Conservation (phyloP, 2,888 invertebrate genomes). For the Augiades crinisus region DNA sequence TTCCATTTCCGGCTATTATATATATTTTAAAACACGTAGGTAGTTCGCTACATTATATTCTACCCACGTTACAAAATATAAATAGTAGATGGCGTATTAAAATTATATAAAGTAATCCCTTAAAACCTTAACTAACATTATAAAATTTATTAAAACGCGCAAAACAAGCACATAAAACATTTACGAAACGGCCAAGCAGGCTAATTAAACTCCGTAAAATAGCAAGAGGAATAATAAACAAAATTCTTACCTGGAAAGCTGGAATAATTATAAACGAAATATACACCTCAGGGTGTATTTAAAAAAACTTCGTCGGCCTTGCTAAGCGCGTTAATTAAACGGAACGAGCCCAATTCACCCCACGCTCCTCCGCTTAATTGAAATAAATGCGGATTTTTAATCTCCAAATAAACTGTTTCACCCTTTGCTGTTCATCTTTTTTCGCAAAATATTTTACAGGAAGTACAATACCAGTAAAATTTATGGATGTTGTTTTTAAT, state of each 20-base stretch:
- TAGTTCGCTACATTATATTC: no score
- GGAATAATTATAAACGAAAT: conserved; percentile 51
- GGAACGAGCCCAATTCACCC: conserved; percentile 61
- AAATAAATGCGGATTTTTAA: conserved; percentile 64
- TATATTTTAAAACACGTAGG: no score
- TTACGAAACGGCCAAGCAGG: conserved; percentile 4
- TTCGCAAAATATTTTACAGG: not conserved
- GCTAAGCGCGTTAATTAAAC: conserved; percentile 59
- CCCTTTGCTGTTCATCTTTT: conserved; percentile 18
- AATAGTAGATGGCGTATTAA: no score
- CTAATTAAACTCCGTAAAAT: conserved; percentile 20
- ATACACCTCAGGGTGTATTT: conserved; percentile 40
- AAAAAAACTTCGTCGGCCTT: conserved; percentile 44
- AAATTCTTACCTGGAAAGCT: conserved; percentile 56
- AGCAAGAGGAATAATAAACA: conserved; percentile 45
- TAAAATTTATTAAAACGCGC: not conserved
- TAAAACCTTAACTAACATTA: no score
- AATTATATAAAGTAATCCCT: no score
- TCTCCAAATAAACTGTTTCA: conserved; percentile 21
- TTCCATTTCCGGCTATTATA: no score
- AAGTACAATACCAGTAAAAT: not conserved
- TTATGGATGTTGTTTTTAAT: no score
- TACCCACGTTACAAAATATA: no score
- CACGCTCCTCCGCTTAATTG: conserved; percentile 65
- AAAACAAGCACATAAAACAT: conserved; percentile 9